phyloP scores from a whole-genome alignment of 2,888 invertebrate species.

The Synergus japonicus region DNA sequence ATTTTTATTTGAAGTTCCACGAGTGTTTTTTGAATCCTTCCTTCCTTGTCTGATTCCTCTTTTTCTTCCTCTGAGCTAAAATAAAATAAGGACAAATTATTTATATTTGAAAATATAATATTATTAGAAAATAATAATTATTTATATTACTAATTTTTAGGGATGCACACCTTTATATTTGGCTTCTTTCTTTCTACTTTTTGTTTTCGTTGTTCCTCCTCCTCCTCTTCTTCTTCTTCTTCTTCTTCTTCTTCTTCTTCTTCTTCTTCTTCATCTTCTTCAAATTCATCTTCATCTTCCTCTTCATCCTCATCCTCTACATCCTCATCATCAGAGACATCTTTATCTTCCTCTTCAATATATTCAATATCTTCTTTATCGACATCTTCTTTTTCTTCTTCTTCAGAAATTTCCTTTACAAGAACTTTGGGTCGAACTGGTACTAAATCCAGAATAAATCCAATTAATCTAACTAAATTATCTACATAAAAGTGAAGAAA shows the following conservation, averaged over 20 bases:
- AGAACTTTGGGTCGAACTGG: background rate
- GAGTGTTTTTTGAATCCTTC: background rate
- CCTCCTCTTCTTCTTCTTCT: no score
- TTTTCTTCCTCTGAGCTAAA: background rate
- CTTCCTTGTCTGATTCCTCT: background rate
- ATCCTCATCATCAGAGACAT: background rate
- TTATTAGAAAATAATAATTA: no score
- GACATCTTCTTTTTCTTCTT: background rate
- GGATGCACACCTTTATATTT: no score
- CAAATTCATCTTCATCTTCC: background rate
- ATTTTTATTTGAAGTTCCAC: background rate
- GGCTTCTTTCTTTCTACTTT: no score
- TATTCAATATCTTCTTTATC: background rate
- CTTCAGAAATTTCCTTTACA: background rate
- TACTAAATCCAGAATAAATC: no score
- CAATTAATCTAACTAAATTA: no score
- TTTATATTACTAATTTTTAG: no score
- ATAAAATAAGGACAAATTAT: background rate
- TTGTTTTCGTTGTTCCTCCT: no score
- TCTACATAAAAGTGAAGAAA: no score
- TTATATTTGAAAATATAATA: no score
- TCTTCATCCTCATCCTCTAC: background rate
- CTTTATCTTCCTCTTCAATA: background rate
- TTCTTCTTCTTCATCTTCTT: background rate
- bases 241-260: background rate